Percentiles rank a stretch among this genome's conserved stretches.
Evolutionary conservation across 1,140 invertebrate species (phyloP).

Genomic region (Drosophila navojoa): DNA sequence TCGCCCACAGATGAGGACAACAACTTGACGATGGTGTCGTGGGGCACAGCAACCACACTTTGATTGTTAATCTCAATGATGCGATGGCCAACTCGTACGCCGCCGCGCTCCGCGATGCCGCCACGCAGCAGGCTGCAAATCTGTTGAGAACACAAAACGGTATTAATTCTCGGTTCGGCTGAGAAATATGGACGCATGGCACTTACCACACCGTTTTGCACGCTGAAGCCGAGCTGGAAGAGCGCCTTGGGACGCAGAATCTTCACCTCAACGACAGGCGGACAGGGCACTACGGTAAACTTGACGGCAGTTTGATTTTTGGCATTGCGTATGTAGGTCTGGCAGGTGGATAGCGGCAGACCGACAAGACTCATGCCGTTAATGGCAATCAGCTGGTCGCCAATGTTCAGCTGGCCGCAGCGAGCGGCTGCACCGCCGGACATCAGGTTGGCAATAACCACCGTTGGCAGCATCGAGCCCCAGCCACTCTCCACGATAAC

Average conservation of each 20-base stretch:
- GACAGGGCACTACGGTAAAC: conserved; percentile 98
- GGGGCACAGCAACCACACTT: conserved; percentile 99
- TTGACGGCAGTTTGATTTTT: conserved; percentile 99
- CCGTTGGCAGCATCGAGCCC: conserved; percentile 89
- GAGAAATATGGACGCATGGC: background rate
- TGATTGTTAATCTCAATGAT: conserved; percentile 99
- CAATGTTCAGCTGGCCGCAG: conserved; percentile 99
- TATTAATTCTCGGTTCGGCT: background rate
- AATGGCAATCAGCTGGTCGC: conserved; percentile 99
- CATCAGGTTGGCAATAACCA: conserved; percentile 99
- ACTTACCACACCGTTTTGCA: conserved; percentile 99
- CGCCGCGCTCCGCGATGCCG: conserved; percentile 98
- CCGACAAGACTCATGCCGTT: conserved; percentile 99
- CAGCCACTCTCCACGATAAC: conserved; percentile 96
- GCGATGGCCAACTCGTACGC: conserved; percentile 98
- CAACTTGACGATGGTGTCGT: conserved; percentile 99
- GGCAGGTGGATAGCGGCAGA: conserved; percentile 97
- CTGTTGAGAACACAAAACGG: conserved; percentile 85
- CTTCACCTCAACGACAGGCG: conserved; percentile 99
- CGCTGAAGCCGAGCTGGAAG: conserved; percentile 99
- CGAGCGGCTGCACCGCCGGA: conserved; percentile 97
- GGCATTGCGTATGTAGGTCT: conserved; percentile 99
- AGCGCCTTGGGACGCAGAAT: conserved; percentile 99
- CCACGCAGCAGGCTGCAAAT: conserved; percentile 98
- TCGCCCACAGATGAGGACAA: conserved; percentile 99